Evolutionary conservation across 2,888 invertebrate genomes (phyloP).

Genomic region (Clivina fossor): DNA sequence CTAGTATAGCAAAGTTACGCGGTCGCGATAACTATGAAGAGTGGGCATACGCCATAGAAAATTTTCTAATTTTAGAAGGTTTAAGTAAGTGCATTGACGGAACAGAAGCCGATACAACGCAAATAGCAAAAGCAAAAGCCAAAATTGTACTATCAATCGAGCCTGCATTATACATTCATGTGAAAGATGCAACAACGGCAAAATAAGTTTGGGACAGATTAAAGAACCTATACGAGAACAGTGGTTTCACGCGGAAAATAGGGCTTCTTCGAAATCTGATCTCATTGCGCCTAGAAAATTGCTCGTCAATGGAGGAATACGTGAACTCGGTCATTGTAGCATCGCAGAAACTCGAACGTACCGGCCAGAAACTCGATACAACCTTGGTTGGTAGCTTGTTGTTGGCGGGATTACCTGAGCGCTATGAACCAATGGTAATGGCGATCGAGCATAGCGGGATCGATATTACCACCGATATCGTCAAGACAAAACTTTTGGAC

Average conservation of each 20-base stretch:
- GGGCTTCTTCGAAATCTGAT: slow-evolving; percentile 26
- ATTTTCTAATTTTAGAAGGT: slow-evolving; percentile 5
- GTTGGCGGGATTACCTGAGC: slow-evolving; percentile 26
- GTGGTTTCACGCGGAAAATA: slow-evolving; percentile 23
- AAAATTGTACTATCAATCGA: slow-evolving; percentile 38
- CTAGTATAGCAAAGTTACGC: not conserved
- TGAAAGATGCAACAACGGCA: slow-evolving; percentile 35
- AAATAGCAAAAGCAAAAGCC: slow-evolving; percentile 33
- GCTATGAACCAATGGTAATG: slow-evolving; percentile 26
- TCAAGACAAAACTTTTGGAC: slow-evolving; percentile 8
- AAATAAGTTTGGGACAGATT: slow-evolving; percentile 51
- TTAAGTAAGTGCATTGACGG: slow-evolving; percentile 34
- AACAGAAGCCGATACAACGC: slow-evolving; percentile 24
- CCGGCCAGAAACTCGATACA: slow-evolving; percentile 21
- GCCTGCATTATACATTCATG: slow-evolving; percentile 39
- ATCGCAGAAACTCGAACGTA: slow-evolving; percentile 23
- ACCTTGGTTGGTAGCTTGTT: slow-evolving; percentile 14
- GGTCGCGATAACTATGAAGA: slow-evolving; percentile 10
- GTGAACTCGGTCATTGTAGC: slow-evolving; percentile 26
- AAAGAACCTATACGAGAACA: slow-evolving; percentile 24
- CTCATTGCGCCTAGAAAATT: slow-evolving; percentile 13
- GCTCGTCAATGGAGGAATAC: slow-evolving; percentile 24
- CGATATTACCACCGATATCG: not conserved
- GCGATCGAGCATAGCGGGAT: slow-evolving; percentile 10
- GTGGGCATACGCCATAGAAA: slow-evolving; percentile 5